Conservation (phyloP, 1,140 invertebrate species). For the Chironomus tepperi region DNA sequence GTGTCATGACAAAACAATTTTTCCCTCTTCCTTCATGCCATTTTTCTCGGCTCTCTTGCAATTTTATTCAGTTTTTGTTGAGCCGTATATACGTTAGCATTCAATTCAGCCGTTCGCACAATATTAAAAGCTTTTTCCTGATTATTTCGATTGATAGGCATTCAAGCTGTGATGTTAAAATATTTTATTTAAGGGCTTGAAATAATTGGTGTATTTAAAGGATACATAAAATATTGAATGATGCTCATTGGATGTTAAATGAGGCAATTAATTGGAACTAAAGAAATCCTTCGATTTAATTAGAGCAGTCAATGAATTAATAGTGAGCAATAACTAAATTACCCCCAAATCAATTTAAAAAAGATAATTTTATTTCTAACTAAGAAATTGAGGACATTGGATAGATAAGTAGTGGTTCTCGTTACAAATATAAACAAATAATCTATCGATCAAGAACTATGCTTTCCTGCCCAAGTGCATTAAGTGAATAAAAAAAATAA, state of each 20-base stretch:
- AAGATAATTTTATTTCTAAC: neutral
- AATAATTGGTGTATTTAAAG: no score
- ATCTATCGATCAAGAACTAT: conserved; percentile 2
- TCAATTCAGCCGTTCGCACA: neutral
- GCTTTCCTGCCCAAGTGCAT: neutral
- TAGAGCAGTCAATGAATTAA: no score
- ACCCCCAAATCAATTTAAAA: no score
- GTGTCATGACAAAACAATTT: neutral
- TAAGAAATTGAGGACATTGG: conserved; percentile 1
- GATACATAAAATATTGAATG: no score
- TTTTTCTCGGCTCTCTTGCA: neutral
- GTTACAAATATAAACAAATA: conserved; percentile 3
- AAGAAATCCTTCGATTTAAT: no score
- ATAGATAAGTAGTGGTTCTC: neutral
- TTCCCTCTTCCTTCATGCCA: neutral
- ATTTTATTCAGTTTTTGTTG: neutral
- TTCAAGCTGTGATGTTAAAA: no score
- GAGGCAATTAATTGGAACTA: no score
- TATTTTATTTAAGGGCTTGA: no score
- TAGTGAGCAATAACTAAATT: no score
- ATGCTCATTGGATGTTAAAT: no score
- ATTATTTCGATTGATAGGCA: neutral
- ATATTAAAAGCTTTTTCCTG: neutral
- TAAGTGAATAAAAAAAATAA: neutral
- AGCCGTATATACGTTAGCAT: neutral